A percentile compares a stretch with the other conserved stretches of the same genome.
phyloP scores from a whole-genome alignment of 2,888 invertebrate genomes.

The Dascillus cervinus region DNA sequence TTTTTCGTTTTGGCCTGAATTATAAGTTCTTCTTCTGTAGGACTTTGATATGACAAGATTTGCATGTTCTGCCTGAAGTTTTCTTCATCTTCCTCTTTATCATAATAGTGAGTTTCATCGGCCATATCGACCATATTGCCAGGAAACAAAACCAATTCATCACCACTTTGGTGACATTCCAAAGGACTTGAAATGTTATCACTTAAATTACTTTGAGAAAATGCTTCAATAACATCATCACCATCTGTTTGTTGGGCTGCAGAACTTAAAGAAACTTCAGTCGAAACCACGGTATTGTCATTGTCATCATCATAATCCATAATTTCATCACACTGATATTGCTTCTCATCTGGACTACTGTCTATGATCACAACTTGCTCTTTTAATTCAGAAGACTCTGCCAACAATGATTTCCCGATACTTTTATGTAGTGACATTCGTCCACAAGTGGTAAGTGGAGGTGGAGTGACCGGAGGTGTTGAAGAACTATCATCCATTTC shows the following conservation, averaged over 20 bases:
- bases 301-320: constrained; percentile 54
- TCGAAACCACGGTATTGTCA: constrained; percentile 49
- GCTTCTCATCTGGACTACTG: constrained; percentile 39
- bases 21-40: constrained; percentile 40
- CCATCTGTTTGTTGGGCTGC: constrained; percentile 51
- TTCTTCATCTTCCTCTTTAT: constrained; percentile 35
- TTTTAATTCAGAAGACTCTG: constrained; percentile 24
- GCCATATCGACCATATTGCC: constrained; percentile 54
- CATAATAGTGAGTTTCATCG: constrained; percentile 50
- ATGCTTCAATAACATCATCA: constrained; percentile 51
- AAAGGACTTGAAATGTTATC: constrained; percentile 56
- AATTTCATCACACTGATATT: constrained; percentile 44
- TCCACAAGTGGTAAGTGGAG: constrained; percentile 26
- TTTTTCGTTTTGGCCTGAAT: constrained; percentile 37
- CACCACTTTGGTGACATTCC: constrained; percentile 49
- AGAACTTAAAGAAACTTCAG: constrained; percentile 52
- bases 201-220: constrained; percentile 45
- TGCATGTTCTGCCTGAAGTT: constrained; percentile 30
- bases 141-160: constrained; percentile 58
- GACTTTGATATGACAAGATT: constrained; percentile 37
- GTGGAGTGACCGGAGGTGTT: constrained; percentile 47
- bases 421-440: constrained; percentile 24
- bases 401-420: constrained; percentile 24
- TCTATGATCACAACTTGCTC: constrained; percentile 23
- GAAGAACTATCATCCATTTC: constrained; percentile 53